Conservation (phyloP, 2,797 vertebrate genomes). For the Sandelia bainsii region DNA sequence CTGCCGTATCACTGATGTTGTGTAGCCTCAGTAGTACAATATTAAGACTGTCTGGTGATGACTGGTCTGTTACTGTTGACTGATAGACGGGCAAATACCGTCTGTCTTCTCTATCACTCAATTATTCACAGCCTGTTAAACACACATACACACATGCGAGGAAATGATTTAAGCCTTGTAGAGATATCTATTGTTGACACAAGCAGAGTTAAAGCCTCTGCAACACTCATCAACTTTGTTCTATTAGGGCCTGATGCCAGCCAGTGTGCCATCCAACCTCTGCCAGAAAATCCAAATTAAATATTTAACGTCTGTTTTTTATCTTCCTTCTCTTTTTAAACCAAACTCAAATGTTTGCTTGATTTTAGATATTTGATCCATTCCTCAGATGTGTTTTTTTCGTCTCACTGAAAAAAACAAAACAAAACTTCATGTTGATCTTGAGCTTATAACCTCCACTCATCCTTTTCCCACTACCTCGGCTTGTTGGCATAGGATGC, state of each 20-base stretch:
- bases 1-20: not conserved
- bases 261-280: not conserved
- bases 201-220: constrained; percentile 30
- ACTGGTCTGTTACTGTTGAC: constrained; percentile 30
- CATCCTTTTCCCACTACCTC: not conserved
- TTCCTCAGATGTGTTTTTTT: not conserved
- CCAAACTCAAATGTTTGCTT: constrained; percentile 25
- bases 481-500: constrained; percentile 16
- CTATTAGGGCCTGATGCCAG: constrained; percentile 12
- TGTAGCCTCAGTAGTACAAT: constrained; percentile 1
- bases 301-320: constrained; percentile 31
- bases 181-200: constrained; percentile 39
- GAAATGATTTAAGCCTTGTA: constrained; percentile 5
- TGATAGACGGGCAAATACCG: constrained; percentile 34
- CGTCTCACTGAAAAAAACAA: not conserved
- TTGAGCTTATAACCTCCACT: constrained; percentile 7
- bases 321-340: not conserved
- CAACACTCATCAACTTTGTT: constrained; percentile 13
- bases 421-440: constrained; percentile 9
- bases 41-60: constrained; percentile 1
- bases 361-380: not conserved
- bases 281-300: constrained; percentile 28
- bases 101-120: constrained; percentile 29
- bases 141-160: constrained; percentile 3
- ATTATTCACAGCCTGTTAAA: constrained; percentile 32